These are phyloP conservation scores for Toxotes lorentzi DNA, from an alignment of 2,797 vertebrate genomes.

Conservation along the genomic window DNA sequence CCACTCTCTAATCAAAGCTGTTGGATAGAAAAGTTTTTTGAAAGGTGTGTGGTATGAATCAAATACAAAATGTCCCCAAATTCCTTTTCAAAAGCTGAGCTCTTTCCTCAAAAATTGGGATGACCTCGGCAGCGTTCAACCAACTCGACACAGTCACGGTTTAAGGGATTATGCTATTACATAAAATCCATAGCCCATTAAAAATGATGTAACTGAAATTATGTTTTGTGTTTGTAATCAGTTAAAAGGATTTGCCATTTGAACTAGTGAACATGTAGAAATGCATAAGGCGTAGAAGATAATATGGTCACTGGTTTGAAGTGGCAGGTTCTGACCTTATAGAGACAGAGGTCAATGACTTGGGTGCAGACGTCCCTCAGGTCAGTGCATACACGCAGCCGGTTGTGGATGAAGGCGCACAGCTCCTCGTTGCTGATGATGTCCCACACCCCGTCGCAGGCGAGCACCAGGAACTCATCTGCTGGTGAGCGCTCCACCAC, in stretches of 20 bases:
- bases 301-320: not conserved
- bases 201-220: constrained; percentile 50
- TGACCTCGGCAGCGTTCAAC: not conserved
- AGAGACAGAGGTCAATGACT: constrained; percentile 89
- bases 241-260: constrained; percentile 36
- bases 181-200: constrained; percentile 45
- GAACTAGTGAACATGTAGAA: constrained; percentile 4
- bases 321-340: constrained; percentile 83
- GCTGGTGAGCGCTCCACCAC: constrained; percentile 82
- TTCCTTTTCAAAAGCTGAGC: constrained; percentile 1
- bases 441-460: constrained; percentile 91
- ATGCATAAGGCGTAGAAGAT: not conserved
- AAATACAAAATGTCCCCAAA: not conserved
- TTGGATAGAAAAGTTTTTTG: not conserved
- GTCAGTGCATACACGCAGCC: constrained; percentile 85
- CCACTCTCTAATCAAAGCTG: not conserved
- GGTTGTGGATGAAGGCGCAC: constrained; percentile 86
- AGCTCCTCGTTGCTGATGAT: constrained; percentile 86
- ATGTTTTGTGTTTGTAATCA: constrained; percentile 33
- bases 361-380: constrained; percentile 87
- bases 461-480: constrained; percentile 90
- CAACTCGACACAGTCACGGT: constrained; percentile 29
- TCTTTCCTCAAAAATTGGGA: constrained; percentile 11
- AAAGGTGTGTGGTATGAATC: not conserved
- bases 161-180: constrained; percentile 56